These are phyloP conservation scores for Jaculus jaculus DNA, from an alignment of 2,113 vertebrate genomes.

Conservation along the genomic window DNA sequence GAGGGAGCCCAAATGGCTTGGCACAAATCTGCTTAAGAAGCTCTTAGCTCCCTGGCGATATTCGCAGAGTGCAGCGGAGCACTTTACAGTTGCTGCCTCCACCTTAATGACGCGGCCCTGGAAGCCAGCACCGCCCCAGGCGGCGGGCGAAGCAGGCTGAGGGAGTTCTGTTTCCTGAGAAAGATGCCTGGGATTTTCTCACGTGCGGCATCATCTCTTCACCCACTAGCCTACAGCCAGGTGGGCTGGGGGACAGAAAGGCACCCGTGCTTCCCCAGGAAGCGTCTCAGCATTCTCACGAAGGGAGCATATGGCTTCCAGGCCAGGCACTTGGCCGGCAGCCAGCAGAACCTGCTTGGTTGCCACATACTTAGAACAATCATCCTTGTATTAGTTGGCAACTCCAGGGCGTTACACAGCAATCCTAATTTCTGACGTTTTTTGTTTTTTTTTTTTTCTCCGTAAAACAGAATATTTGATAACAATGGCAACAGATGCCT, in stretches of 20 bases:
- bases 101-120: not conserved
- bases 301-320: not conserved
- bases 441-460: not conserved
- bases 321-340: not conserved
- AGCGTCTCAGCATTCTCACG: rapidly evolving
- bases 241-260: not conserved
- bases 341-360: not conserved
- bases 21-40: conserved; percentile 53
- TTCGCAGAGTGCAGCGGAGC: not conserved
- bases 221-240: not conserved
- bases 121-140: rapidly evolving
- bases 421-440: not conserved
- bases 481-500: not conserved
- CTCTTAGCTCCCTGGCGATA: conserved; percentile 56
- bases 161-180: not conserved
- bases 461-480: not conserved
- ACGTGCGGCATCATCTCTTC: no score
- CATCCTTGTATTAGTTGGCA: not conserved
- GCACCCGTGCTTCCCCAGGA: no score
- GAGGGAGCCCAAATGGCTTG: conserved; percentile 60
- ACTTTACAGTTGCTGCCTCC: conserved; percentile 15
- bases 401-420: not conserved
- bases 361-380: not conserved
- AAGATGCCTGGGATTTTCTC: not conserved
- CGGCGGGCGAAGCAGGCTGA: rapidly evolving